A percentile compares a stretch with the other conserved stretches of the same genome.
Evolutionary conservation across 1,140 invertebrate genomes (phyloP).

Genomic region (Patella vulgata): DNA sequence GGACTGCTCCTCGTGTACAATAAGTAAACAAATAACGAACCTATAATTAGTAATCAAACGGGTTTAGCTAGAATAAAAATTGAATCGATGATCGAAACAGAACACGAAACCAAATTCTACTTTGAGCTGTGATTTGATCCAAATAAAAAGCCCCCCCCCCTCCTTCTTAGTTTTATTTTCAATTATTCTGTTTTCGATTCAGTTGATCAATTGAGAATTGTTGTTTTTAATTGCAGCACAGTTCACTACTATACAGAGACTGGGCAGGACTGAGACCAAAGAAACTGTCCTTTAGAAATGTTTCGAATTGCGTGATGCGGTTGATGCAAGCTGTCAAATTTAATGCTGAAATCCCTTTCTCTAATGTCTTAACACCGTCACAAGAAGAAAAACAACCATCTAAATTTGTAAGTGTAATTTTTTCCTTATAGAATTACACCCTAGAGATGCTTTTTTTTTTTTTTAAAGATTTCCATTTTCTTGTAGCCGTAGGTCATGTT

Average conservation of each 20-base stretch:
- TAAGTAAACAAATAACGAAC: too few relatives aligned
- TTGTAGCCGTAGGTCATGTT: not conserved
- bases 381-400: conserved; percentile 72
- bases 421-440: not conserved
- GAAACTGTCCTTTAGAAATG: conserved; percentile 90
- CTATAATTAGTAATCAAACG: too few relatives aligned
- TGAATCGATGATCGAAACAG: too few relatives aligned
- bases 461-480: not conserved
- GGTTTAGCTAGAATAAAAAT: too few relatives aligned
- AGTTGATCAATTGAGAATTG: too few relatives aligned
- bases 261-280: conserved; percentile 61
- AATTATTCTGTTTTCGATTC: too few relatives aligned
- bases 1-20: too few relatives aligned
- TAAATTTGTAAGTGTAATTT: conserved; percentile 40
- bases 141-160: too few relatives aligned
- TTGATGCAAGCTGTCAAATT: conserved; percentile 91
- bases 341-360: conserved; percentile 91
- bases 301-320: conserved; percentile 90
- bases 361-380: conserved; percentile 79
- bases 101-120: too few relatives aligned
- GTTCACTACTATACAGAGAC: conserved; percentile 32
- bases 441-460: too few relatives aligned
- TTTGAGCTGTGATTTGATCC: too few relatives aligned
- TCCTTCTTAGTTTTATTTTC: too few relatives aligned
- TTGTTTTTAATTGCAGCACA: conserved; percentile 35